These are phyloP conservation scores for Bombus superbus DNA, from an alignment of 1,140 invertebrate species.

Conservation along the genomic window DNA sequence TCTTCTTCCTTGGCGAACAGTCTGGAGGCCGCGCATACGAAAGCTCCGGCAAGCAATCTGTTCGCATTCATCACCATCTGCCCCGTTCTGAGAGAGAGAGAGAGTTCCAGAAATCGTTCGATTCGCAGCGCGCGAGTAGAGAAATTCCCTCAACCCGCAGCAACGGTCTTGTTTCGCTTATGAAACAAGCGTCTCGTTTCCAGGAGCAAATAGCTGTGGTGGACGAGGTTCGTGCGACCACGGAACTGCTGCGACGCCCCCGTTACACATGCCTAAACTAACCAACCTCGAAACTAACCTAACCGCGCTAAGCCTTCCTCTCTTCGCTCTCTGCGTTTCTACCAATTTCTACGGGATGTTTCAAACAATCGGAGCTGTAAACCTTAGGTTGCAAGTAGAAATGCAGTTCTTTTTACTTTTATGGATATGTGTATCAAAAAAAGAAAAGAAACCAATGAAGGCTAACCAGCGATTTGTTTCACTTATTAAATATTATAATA, in stretches of 20 bases:
- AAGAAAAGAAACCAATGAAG: too few species aligned
- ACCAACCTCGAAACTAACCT: conserved; percentile 57
- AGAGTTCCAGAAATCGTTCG: conserved; percentile 16
- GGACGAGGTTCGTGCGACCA: conserved; percentile 33
- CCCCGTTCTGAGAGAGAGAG: background rate
- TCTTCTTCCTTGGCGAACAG: background rate
- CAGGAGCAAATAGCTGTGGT: conserved; percentile 57
- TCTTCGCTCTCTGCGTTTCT: background rate
- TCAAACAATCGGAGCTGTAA: background rate
- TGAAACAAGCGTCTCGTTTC: conserved; percentile 53
- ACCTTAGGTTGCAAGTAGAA: too few species aligned
- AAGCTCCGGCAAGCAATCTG: background rate
- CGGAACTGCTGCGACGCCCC: background rate
- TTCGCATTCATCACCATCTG: conserved; percentile 7
- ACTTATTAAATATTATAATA: too few species aligned
- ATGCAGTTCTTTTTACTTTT: too few species aligned
- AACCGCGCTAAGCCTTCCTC: conserved; percentile 42
- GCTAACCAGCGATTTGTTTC: too few species aligned
- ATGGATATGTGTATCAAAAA: too few species aligned
- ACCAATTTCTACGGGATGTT: background rate
- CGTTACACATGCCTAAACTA: conserved; percentile 56
- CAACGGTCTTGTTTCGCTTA: conserved; percentile 46
- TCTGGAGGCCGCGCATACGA: background rate
- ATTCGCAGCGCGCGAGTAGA: background rate
- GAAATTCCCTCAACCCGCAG: background rate